Percentiles rank a stretch among this genome's conserved stretches.
These are phyloP conservation scores for Agrotis clavis DNA, from an alignment of 2,888 invertebrate genomes.

Conservation along the genomic window DNA sequence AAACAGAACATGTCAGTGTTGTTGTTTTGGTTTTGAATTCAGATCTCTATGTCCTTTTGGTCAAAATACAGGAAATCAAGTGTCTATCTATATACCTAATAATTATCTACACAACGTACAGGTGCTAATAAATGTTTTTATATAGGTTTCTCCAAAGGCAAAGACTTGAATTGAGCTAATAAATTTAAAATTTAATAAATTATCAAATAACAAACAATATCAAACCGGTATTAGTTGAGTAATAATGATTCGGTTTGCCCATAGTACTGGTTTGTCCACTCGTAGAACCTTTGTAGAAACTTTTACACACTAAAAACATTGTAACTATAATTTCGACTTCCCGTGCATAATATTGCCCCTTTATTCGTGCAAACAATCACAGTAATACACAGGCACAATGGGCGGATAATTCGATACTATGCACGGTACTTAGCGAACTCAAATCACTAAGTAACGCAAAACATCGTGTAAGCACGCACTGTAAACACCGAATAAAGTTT, in stretches of 20 bases:
- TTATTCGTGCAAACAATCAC: slow-evolving; percentile 59
- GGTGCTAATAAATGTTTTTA: neutral
- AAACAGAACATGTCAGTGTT: neutral
- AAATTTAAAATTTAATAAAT: slow-evolving; percentile 4
- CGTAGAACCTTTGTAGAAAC: slow-evolving; percentile 39
- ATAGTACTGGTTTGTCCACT: slow-evolving; percentile 35
- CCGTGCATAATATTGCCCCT: slow-evolving; percentile 48
- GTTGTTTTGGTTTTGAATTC: neutral
- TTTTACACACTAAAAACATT: slow-evolving; percentile 53
- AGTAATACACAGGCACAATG: slow-evolving; percentile 69
- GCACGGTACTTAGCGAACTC: slow-evolving; percentile 67
- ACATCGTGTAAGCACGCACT: slow-evolving; percentile 76
- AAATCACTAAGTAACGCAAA: slow-evolving; percentile 74
- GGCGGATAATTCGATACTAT: slow-evolving; percentile 71
- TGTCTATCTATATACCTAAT: neutral
- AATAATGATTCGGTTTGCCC: slow-evolving; percentile 31
- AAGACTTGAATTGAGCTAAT: too few species aligned
- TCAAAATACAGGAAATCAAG: neutral
- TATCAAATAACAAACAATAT: slow-evolving; percentile 37
- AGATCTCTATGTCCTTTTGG: neutral
- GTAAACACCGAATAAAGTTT: slow-evolving; percentile 71
- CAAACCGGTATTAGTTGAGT: slow-evolving; percentile 47
- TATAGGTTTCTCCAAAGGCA: neutral
- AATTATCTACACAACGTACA: too few species aligned
- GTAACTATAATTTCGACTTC: slow-evolving; percentile 28